Base-by-base conservation (phyloP, 2,113 vertebrate species). In the Salvator merianae region DNA sequence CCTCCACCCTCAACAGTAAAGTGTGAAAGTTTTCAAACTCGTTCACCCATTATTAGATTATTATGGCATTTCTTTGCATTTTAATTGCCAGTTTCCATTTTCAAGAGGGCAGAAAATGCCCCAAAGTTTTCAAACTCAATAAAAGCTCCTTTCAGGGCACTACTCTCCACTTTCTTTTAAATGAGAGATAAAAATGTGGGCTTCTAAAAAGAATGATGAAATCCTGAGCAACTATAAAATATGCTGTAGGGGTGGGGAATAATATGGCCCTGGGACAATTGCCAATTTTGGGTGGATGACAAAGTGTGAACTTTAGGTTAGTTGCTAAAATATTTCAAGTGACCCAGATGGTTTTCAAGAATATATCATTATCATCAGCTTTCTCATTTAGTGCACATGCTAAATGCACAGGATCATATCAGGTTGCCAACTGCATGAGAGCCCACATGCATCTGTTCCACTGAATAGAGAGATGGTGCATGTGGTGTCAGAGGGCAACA, bases 31-130 rank as follows among this genome's bases (percentile, higher is more conserved):
- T 68, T 34, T 80, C 77, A 81, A 74, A 73, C 43, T 70, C 83
- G 84, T 8, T 8, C 78, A 55, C 69, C 79, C 47, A 53, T 91
- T 86, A 75, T 75, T 53, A 30, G 75, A 73, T 12, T 40, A 14
- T 70, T 81, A 85, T 81, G 53, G 12, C 4, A 77, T 73, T 73
- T 12, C 69, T 90, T 88, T 86, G 18, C 69, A 87, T 82, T 90
- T 78, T 83, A 81, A 32, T 77, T 53, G 16, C 38, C 72, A 59
- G 10, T 82, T 72, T 84, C 40, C 38, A 0, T 86, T 87, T 85
- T 66, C 71, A 85, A 86, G 8, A 43, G 28, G 36, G 50, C 30
- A 1, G 20, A 4, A 34, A 47, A 32, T 13, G 79, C 38, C n/a
- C 36, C 1, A 53, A 34, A 38, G 68, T 77, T 74, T 79, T 9